Conservation (phyloP, 2,113 vertebrate species). For the Chaetodon auriga region DNA sequence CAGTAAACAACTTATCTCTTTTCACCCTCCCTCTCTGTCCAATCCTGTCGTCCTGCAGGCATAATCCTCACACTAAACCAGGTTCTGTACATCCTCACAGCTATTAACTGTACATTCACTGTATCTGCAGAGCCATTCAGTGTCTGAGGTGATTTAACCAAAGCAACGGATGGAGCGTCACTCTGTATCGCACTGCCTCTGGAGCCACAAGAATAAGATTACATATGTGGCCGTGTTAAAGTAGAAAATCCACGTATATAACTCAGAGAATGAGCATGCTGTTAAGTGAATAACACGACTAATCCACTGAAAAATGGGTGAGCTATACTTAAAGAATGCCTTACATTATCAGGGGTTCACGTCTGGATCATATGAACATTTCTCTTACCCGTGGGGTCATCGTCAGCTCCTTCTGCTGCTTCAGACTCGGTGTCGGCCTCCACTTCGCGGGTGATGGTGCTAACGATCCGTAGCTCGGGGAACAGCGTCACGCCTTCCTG, state of each 20-base stretch:
- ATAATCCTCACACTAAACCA: slow-evolving; percentile 50
- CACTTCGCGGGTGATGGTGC: slow-evolving; percentile 95
- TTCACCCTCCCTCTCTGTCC: slow-evolving; percentile 43
- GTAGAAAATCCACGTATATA: background rate
- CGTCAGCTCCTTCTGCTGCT: slow-evolving; percentile 85
- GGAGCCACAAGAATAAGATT: background rate
- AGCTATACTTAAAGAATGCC: background rate
- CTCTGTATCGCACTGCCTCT: background rate
- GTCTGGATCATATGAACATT: background rate
- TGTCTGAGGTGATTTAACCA: background rate
- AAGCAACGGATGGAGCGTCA: background rate
- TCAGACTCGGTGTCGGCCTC: slow-evolving; percentile 89
- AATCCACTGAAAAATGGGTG: slow-evolving; percentile 18
- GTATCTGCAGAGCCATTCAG: background rate
- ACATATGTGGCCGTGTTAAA: background rate
- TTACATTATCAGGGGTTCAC: background rate
- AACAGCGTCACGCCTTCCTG: slow-evolving; percentile 92
- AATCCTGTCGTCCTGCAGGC: slow-evolving; percentile 48
- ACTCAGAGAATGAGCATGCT: background rate
- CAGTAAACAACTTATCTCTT: slow-evolving; percentile 75
- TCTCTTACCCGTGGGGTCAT: slow-evolving; percentile 90
- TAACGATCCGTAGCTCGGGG: slow-evolving; percentile 96
- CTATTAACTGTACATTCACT: slow-evolving; percentile 10
- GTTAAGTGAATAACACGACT: background rate
- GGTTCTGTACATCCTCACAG: slow-evolving; percentile 27